Percentiles rank a stretch among this genome's conserved stretches.
phyloP scores from a whole-genome alignment of 2,113 vertebrate species.

The Spea multiplicata region DNA sequence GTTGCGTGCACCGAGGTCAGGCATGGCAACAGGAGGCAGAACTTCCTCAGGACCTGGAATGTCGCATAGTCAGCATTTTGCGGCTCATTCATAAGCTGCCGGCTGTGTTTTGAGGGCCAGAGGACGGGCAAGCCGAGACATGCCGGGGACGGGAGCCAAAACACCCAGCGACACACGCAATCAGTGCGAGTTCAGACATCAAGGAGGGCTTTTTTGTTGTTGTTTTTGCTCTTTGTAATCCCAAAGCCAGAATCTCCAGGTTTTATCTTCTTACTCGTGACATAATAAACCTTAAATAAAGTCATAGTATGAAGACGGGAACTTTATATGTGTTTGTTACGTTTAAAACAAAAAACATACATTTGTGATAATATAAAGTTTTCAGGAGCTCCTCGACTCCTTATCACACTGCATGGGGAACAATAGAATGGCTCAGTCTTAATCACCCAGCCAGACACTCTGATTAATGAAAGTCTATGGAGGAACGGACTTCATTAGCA shows the following conservation, averaged over 20 bases:
- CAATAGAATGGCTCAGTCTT: no score
- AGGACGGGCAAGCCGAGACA: constrained; percentile 35
- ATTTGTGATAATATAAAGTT: no score
- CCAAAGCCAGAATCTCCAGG: no score
- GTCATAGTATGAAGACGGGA: no score
- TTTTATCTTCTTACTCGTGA: neutral
- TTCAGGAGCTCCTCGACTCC: no score
- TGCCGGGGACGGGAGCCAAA: constrained; percentile 8
- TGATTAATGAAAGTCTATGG: no score
- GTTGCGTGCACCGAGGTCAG: neutral
- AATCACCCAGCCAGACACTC: no score
- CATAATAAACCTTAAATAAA: neutral
- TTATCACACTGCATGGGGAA: no score
- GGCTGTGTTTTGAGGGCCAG: neutral
- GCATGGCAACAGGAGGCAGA: constrained; percentile 25
- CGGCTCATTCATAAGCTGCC: neutral
- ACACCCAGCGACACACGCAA: constrained; percentile 2
- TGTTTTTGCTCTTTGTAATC: no score
- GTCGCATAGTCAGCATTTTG: constrained; percentile 24
- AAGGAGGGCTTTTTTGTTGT: neutral
- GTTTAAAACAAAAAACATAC: no score
- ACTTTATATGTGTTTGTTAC: no score
- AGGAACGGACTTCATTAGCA: no score
- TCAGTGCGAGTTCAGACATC: constrained; percentile 8
- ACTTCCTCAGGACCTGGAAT: constrained; percentile 12